A percentile compares a stretch with the other conserved stretches of the same genome.
Evolutionary conservation across 2,888 invertebrate genomes (phyloP).

Genomic region (Agrotis clavis): DNA sequence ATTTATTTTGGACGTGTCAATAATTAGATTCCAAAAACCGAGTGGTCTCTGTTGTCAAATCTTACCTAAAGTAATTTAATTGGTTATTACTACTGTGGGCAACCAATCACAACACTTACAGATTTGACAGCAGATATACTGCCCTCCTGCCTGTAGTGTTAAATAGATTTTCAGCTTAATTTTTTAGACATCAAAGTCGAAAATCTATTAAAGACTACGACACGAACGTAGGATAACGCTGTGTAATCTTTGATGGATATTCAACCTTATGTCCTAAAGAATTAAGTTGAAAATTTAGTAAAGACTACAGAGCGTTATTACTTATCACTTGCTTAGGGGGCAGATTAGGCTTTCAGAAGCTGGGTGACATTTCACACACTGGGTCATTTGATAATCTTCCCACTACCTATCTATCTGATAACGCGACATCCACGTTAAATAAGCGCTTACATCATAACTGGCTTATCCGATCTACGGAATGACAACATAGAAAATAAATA

Average conservation of each 20-base stretch:
- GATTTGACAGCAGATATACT: constrained; percentile 15
- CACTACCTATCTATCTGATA: constrained; percentile 24
- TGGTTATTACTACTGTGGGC: constrained; percentile 3
- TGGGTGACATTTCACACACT: constrained; percentile 22
- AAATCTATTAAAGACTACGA: too few species aligned
- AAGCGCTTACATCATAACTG: constrained; percentile 40
- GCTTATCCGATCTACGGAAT: constrained; percentile 41
- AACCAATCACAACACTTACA: constrained; percentile 11
- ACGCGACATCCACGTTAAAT: constrained; percentile 12
- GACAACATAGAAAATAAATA: constrained; percentile 39
- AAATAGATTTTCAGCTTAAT: too few species aligned
- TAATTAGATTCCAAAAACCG: background rate
- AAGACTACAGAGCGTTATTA: too few species aligned
- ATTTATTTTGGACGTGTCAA: background rate
- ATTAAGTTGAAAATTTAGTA: too few species aligned
- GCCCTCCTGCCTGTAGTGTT: too few species aligned
- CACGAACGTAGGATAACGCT: too few species aligned
- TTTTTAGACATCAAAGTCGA: too few species aligned
- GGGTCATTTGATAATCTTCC: constrained; percentile 26
- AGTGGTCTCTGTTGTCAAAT: constrained; percentile 13
- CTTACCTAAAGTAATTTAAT: background rate
- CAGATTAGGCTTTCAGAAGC: constrained; percentile 5
- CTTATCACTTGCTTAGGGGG: too few species aligned
- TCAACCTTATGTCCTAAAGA: too few species aligned
- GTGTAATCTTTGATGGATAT: too few species aligned